Evolutionary conservation across 2,113 vertebrate species (phyloP).

Genomic region (Kryptolebias marmoratus): DNA sequence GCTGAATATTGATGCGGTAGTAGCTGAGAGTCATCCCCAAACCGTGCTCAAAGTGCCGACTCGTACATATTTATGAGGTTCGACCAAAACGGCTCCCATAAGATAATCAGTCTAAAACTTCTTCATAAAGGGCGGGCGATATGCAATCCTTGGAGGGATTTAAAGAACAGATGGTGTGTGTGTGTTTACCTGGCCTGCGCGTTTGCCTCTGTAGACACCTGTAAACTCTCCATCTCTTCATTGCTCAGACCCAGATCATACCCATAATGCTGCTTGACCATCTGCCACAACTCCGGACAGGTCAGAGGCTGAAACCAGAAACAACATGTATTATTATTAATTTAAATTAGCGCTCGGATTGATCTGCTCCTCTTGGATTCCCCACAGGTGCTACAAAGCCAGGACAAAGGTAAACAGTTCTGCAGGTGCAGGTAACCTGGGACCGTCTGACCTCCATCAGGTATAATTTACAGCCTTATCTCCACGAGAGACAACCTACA

Average conservation of each 20-base stretch:
- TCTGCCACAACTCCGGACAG: constrained; percentile 87
- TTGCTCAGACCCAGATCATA: constrained; percentile 89
- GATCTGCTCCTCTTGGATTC: background rate
- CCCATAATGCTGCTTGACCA: constrained; percentile 94
- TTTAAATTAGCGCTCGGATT: background rate
- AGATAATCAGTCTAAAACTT: too few relatives aligned
- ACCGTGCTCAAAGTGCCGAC: too few relatives aligned
- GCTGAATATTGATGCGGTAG: too few relatives aligned
- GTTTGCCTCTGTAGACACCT: constrained; percentile 79
- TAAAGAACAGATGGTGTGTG: background rate
- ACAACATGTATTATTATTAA: background rate
- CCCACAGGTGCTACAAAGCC: background rate
- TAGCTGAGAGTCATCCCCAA: too few relatives aligned
- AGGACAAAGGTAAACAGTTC: background rate
- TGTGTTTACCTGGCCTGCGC: constrained; percentile 82
- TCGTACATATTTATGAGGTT: too few relatives aligned
- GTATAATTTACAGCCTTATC: constrained; percentile 17
- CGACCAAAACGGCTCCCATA: too few relatives aligned
- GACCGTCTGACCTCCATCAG: background rate
- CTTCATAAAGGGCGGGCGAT: too few relatives aligned
- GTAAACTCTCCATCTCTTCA: constrained; percentile 91
- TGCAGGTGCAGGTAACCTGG: constrained; percentile 11
- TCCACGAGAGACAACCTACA: constrained; percentile 11
- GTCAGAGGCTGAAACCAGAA: constrained; percentile 82
- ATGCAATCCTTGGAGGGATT: too few relatives aligned